Evolutionary conservation across 2,113 vertebrate genomes (phyloP), one percentile per base, ranked within the genome.

Genomic region (Ondatra zibethicus): DNA sequence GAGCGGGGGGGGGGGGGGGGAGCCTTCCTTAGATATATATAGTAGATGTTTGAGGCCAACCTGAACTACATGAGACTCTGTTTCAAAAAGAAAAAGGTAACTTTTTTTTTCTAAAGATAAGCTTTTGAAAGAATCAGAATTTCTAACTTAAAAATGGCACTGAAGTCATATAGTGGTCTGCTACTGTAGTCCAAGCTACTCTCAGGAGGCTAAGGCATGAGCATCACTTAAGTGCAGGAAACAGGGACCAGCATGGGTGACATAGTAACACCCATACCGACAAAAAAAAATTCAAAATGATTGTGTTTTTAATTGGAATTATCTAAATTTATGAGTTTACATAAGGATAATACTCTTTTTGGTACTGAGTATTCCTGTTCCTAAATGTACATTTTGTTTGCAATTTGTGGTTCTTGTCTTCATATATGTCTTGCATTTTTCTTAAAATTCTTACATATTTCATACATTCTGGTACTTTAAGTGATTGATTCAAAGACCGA

Each of bases 301-400:
- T 47, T 11, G 36, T 65, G 72, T 7, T 93, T 89, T 93, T 89
- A 89, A 50, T 45, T 84, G 27, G 4, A 36, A 12, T 76, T 80
- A 39, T 92, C n/a, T 55, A 92, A 94, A 88, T 90, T 75, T 92
- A 47, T 70, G 13, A 81, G 76, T 91, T 91, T 89, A 77, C 7
- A 84, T 55, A 91, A 19, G 29, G 73, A 72, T 55, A 19, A 55
- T 72, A 7, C 45, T 6, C 2, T 86, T 52, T 65, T 42, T 87
- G 27, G 9, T 89, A 29, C 14, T 36, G 31, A 72, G 1, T 36
- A 31, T 91, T 68, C 3, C 73, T 92, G 7, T n/a, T 4, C 33
- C 31, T 58, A 86, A 17, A 72, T 5, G 17, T 77, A 23, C 58
- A 52, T 25, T 81, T 55, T 84, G n/a, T 84, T 84, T 39, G 13